Evolutionary conservation across 2,797 vertebrate genomes (phyloP), one percentile per base, ranked within the genome.

Genomic region (Crocodylus rhombifer): DNA sequence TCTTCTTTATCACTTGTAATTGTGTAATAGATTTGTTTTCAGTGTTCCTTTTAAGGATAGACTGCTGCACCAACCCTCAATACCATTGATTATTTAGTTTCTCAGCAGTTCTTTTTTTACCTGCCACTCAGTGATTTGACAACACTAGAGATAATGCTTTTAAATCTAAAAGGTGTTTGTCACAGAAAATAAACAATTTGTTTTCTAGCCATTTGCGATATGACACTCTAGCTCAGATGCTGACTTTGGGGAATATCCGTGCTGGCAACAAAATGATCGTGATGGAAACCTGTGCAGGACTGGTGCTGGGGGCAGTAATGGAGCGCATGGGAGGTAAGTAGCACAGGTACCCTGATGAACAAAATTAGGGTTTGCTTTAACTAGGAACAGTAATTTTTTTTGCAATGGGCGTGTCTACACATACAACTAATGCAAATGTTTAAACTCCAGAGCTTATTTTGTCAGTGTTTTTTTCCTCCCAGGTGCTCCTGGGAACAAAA

Each of bases 251-350:
- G 15, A 99, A 99, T 95, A 95, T 99, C 94, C 99, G 98, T 23
- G 99, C 99, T 3, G 98, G 99, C 97, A 99, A 98, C 97, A 99
- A 99, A 97, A 98, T 99, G 95, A 97, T 99, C 79, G 99, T 99
- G 15, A 98, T 99, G 97, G 99, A 99, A 90, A 99, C 99, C 0
- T 99, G 99, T 55, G 98, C 99, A 0, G 99, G 99, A 57, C 98
- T 99, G 5, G 98, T 99, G 82, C 98, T 99, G 75, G 99, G 99
- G 4, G 98, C 99, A 0, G 97, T 99, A 86, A 99, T 99, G 99
- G 99, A 99, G 92, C 97, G 99, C 75, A 99, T 99, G 99, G 99
- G 99, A 96, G 99, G 99, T 99, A 96, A 94, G 97, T 77, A 6
- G 4, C 15, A 0, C 0, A 0, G 30, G 3, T 21, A 30, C 60